Evolutionary conservation across 2,113 vertebrate species (phyloP).

Genomic region (Heterochromis multidens): DNA sequence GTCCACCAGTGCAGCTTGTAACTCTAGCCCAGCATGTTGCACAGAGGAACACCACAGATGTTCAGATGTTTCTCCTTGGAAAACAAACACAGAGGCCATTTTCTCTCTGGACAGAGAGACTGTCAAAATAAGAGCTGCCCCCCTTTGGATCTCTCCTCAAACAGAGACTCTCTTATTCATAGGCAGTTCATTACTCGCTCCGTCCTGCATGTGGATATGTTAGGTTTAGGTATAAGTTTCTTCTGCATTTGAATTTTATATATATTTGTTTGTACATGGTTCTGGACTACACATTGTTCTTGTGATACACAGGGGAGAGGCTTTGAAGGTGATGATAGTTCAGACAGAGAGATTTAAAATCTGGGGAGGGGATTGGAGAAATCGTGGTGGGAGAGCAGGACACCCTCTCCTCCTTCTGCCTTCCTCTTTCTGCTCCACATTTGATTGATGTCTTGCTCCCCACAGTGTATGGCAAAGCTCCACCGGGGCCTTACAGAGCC

Average conservation of each 20-base stretch:
- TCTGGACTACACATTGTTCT: background rate
- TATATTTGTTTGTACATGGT: background rate
- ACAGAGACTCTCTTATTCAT: constrained; percentile 13
- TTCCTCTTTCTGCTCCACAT: constrained; percentile 1
- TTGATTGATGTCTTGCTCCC: constrained; percentile 44
- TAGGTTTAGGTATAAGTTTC: background rate
- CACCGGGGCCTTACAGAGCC: constrained; percentile 1
- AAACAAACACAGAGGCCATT: constrained; percentile 66
- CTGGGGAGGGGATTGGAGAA: background rate
- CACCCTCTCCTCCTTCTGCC: constrained; percentile 12
- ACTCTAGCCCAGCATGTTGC: constrained; percentile 62
- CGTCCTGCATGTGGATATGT: background rate
- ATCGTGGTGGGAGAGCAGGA: constrained; percentile 22
- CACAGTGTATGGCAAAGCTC: background rate
- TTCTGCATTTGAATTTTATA: background rate
- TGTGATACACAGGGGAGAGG: background rate
- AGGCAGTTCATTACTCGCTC: background rate
- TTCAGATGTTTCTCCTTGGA: constrained; percentile 68
- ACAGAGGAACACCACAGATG: constrained; percentile 63
- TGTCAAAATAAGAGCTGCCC: constrained; percentile 60
- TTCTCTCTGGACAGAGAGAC: constrained; percentile 42
- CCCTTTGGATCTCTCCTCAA: background rate
- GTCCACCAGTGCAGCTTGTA: constrained; percentile 54
- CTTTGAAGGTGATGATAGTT: constrained; percentile 1
- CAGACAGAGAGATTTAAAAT: constrained; percentile 34